These are phyloP conservation scores for Strix aluco DNA, from an alignment of 2,113 vertebrate species.

Conservation along the genomic window DNA sequence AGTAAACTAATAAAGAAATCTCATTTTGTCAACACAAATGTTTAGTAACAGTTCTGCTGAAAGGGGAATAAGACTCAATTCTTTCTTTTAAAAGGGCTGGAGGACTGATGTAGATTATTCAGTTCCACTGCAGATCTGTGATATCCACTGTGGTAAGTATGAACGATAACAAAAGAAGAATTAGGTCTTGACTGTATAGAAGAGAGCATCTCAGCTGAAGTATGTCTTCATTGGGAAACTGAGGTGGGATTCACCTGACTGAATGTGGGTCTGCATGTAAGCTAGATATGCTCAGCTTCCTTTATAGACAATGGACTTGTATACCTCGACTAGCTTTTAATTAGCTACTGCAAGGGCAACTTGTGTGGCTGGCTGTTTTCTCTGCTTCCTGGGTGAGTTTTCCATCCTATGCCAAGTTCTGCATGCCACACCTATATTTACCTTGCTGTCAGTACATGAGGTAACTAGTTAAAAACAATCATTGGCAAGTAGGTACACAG, in stretches of 20 bases:
- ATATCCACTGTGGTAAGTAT: conserved; percentile 67
- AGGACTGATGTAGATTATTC: conserved; percentile 74
- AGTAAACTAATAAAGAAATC: background rate
- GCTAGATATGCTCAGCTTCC: background rate
- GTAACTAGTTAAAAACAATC: background rate
- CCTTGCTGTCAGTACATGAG: background rate
- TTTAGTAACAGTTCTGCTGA: background rate
- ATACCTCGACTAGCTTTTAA: background rate
- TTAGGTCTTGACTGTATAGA: background rate
- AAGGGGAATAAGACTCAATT: background rate
- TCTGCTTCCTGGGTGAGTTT: background rate
- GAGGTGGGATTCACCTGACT: background rate
- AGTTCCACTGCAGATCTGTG: conserved; percentile 61
- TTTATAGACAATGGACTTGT: background rate
- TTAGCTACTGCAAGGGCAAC: background rate
- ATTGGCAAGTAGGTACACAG: background rate
- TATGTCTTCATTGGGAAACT: background rate
- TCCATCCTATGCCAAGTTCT: background rate
- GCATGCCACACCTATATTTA: background rate
- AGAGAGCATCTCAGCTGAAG: background rate
- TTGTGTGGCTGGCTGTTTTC: background rate
- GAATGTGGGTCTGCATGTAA: background rate
- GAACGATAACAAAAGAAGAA: background rate
- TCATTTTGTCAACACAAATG: background rate
- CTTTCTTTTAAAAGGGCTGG: conserved; percentile 64